Base-by-base conservation (phyloP, 2,888 invertebrate genomes). In the Sphecodes monilicornis region DNA sequence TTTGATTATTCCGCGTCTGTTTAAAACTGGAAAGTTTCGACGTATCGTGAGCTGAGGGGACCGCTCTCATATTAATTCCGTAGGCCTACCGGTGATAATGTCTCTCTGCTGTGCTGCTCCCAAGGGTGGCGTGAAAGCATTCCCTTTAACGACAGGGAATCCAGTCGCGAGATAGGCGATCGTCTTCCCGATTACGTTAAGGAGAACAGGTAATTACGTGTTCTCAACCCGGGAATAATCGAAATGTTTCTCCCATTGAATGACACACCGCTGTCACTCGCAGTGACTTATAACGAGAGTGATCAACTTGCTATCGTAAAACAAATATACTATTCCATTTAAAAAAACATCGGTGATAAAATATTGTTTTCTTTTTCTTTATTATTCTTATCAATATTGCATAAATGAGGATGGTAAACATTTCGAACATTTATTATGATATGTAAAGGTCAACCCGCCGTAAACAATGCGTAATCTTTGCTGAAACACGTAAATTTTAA, bases 61-160 rank as follows among this genome's bases (percentile, higher is more conserved):
- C 36, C 78, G 71, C 87, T 90, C 93, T 93, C 92, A 90, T 94
- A 94, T 94, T 94, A 94, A 94, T 94, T 94, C 94, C 88, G 85
- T 83, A 89, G 91, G 91, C 91, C 92, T 91, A 89, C 91, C 90
- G 80, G 88, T 89, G 91, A 90, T 93, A 93, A 93, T 92, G 92
- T 91, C 89, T 90, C 90, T 80, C 70, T 3, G 26, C 43, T 26
- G 75, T 79, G 86, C 86, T 71, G 76, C 72, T 94, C 94, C 93
- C 94, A 57, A 76, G 93, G 93, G 94, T 91, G 90, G 89, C 90
- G 90, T 94, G 91, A 94, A 94, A 91, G 93, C 94, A 92, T 94
- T 94, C 92, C 90, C 92, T 93, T 93, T 94, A 94, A 94, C 93
- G 93, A 94, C 93, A 89, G 87, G 92, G 94, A 93, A 94, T 94